Base-by-base conservation (phyloP, 2,797 vertebrate genomes). In the Squalus acanthias region DNA sequence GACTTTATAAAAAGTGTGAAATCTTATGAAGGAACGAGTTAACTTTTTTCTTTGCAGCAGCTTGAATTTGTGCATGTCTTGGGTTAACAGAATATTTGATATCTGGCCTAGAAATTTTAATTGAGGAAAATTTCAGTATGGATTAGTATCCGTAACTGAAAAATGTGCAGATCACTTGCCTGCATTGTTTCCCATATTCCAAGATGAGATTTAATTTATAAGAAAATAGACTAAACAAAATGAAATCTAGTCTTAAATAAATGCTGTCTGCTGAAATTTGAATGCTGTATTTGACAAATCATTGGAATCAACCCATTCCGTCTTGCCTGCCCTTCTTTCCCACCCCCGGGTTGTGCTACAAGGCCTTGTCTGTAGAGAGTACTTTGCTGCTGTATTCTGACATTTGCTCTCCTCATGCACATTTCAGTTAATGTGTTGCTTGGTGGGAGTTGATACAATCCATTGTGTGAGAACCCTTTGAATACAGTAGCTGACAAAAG, bases 11-110 rank as follows among this genome's bases (percentile, higher is more conserved):
- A 95, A 76, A 95, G 46, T 72, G 46, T 96, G 29, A 96, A 96
- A 20, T 97, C 50, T 97, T 88, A 96, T 91, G 96, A 96, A 97
- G 97, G 97, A 97, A 97, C 96, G 96, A 96, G 92, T 96, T 96
- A 96, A 96, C 88, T 95, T 76, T 39, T 79, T 46, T 74, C 29
- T 69, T 9, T 26, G 39, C n/a, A 93, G n/a, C 20, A 93, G 20
- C 91, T 93, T 46, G 65, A 57, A 10, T 33, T 72, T 95, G 26
- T n/a, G 50, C 26, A 76, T 50, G 53, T 76, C 22, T 57, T 95
- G 13, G 12, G 50, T 76, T 60, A 95, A 74, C 50, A 33, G 72
- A 95, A 76, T 95, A 57, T 24, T 72, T 50, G 92, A 94, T 60
- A 29, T 29, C 70, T 95, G 50, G 15, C 46, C 24, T 17, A 72